Evolutionary conservation across 92 coral and sea anemone species (phyloP).

Genomic region (Bergia sp.): DNA sequence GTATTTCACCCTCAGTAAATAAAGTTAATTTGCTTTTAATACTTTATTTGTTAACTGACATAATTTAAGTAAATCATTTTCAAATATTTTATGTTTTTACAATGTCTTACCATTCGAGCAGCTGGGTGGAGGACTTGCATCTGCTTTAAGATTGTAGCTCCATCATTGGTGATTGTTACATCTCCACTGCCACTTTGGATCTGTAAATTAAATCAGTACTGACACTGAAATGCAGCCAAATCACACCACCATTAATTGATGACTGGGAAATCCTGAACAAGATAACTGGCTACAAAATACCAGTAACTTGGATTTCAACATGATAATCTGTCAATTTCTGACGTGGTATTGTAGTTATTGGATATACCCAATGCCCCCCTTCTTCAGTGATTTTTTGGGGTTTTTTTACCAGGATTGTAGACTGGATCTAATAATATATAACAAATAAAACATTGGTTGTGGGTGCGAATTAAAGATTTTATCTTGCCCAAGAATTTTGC

Average conservation of each 20-base stretch:
- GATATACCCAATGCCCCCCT: background rate
- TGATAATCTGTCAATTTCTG: background rate
- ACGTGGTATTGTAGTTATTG: background rate
- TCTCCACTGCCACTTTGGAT: conserved; percentile 95
- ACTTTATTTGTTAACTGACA: too few species aligned
- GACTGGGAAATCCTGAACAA: background rate
- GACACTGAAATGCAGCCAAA: too few species aligned
- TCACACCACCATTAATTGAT: too few species aligned
- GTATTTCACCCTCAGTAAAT: too few species aligned
- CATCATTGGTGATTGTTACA: conserved; percentile 97
- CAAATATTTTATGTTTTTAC: too few species aligned
- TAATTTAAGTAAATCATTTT: background rate
- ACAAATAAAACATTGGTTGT: background rate
- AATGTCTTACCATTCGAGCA: conserved; percentile 86
- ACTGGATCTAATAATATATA: too few species aligned
- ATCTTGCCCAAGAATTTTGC: too few species aligned
- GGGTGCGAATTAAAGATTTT: background rate
- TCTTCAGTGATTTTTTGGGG: background rate
- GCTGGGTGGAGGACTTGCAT: conserved; percentile 99
- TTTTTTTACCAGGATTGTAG: too few species aligned
- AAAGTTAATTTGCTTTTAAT: too few species aligned
- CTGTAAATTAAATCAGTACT: conserved; percentile 42
- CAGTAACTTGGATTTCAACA: too few species aligned
- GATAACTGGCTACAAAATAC: background rate
- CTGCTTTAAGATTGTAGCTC: conserved; percentile 94